phyloP scores from a whole-genome alignment of 2,888 invertebrate genomes.

The Eubasilissa splendida region DNA sequence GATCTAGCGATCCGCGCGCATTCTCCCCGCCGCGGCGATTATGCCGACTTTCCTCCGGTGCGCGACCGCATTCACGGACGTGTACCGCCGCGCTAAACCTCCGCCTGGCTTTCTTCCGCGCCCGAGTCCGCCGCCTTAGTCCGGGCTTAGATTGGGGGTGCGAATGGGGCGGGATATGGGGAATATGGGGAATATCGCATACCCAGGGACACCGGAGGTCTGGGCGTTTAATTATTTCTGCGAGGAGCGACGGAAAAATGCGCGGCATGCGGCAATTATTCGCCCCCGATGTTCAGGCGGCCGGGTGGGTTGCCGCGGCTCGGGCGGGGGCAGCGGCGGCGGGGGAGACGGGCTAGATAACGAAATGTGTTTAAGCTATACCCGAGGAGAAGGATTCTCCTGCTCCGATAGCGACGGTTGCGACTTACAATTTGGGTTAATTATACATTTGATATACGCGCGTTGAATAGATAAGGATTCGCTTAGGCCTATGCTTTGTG shows the following conservation, averaged over 20 bases:
- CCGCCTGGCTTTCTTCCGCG: constrained; percentile 16
- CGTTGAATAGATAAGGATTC: too few relatives aligned
- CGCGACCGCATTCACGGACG: constrained; percentile 36
- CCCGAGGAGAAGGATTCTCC: constrained; percentile 30
- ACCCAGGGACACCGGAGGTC: constrained; percentile 40
- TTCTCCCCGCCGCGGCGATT: background rate
- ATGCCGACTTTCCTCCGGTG: background rate
- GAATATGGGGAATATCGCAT: constrained; percentile 40
- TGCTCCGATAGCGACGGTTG: constrained; percentile 22
- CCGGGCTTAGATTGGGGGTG: constrained; percentile 24
- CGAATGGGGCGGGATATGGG: background rate
- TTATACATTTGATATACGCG: constrained; percentile 12
- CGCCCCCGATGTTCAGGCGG: constrained; percentile 36
- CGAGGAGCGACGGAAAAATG: constrained; percentile 57
- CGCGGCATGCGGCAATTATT: constrained; percentile 58
- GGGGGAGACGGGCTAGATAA: constrained; percentile 59
- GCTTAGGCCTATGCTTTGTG: too few relatives aligned
- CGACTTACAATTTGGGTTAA: constrained; percentile 15
- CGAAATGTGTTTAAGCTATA: constrained; percentile 47
- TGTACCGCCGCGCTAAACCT: constrained; percentile 7
- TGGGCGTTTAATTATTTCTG: constrained; percentile 58
- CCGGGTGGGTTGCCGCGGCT: constrained; percentile 45
- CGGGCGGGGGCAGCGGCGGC: constrained; percentile 63
- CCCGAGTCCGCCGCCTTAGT: constrained; percentile 24
- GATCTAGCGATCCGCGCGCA: constrained; percentile 15